phyloP scores from a whole-genome alignment of 2,113 vertebrate species.

The Gorsachius goisagi region DNA sequence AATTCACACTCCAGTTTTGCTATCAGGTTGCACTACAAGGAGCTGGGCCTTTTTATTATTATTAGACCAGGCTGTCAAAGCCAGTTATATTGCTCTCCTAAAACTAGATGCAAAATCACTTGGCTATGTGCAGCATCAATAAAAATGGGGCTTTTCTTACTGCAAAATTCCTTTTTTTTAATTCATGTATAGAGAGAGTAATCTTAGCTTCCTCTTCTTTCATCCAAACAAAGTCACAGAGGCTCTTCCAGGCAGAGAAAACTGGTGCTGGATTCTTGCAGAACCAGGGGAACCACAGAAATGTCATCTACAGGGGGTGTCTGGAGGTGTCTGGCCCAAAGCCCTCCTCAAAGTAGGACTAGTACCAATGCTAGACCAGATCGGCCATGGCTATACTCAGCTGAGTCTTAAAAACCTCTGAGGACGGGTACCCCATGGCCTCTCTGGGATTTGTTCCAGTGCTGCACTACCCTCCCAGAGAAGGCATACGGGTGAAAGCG shows the following conservation, averaged over 20 bases:
- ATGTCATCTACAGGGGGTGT: not conserved
- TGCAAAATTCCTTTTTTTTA: not conserved
- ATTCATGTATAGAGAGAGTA: not conserved
- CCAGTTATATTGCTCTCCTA: conserved; percentile 56
- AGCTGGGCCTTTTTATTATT: conserved; percentile 56
- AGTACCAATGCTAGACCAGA: not conserved
- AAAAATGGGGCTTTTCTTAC: conserved; percentile 1
- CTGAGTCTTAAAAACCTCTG: not conserved
- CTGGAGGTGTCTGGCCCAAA: not conserved
- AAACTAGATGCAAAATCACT: conserved; percentile 56
- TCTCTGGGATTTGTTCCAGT: not conserved
- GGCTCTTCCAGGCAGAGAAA: not conserved
- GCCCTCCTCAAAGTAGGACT: not conserved
- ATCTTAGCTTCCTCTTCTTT: not conserved
- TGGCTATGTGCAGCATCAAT: conserved; percentile 17
- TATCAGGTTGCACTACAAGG: not conserved
- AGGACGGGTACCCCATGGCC: rapidly evolving
- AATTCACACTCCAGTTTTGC: conserved; percentile 47
- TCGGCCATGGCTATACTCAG: not conserved
- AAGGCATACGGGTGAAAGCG: not conserved
- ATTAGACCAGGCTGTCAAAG: conserved; percentile 53
- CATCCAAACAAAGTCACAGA: not conserved
- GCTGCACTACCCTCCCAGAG: not conserved
- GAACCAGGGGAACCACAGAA: not conserved
- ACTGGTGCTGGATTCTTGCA: not conserved